A percentile compares a stretch with the other conserved stretches of the same genome.
These are phyloP conservation scores for Sinocyclocheilus grahami DNA, from an alignment of 2,113 vertebrate species.

Conservation along the genomic window DNA sequence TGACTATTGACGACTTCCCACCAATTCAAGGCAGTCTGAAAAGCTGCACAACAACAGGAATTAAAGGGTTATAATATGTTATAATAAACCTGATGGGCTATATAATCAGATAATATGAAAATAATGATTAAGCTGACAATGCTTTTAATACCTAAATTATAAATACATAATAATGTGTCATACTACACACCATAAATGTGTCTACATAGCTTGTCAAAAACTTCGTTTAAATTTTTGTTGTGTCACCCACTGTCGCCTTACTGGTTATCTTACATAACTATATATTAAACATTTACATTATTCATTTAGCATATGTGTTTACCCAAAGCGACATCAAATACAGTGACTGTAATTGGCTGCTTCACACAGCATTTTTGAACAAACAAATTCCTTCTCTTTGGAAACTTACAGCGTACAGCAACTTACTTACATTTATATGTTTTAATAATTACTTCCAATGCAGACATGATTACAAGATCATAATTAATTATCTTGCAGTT, in stretches of 20 bases:
- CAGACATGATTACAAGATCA: not conserved
- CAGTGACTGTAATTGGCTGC: too few relatives aligned
- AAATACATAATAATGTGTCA: not conserved
- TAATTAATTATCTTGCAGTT: not conserved
- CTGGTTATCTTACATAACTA: not conserved
- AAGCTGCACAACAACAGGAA: constrained; percentile 8
- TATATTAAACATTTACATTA: not conserved
- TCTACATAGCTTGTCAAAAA: not conserved
- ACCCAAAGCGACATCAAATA: too few relatives aligned
- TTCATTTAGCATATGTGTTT: too few relatives aligned
- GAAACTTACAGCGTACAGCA: too few relatives aligned
- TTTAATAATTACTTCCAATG: not conserved
- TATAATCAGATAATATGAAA: not conserved
- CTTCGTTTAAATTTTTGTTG: too few relatives aligned
- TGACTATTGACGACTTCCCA: constrained; percentile 58
- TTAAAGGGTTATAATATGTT: constrained; percentile 15
- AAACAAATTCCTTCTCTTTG: too few relatives aligned
- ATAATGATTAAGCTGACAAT: not conserved
- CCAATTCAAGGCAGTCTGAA: constrained; percentile 51
- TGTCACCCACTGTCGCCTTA: not conserved
- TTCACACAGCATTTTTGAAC: too few relatives aligned
- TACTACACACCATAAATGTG: not conserved
- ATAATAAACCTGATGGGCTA: not conserved
- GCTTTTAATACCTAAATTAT: not conserved
- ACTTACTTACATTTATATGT: not conserved